Evolutionary conservation across 2,797 vertebrate genomes (phyloP).

Genomic region (Meda fulgida): DNA sequence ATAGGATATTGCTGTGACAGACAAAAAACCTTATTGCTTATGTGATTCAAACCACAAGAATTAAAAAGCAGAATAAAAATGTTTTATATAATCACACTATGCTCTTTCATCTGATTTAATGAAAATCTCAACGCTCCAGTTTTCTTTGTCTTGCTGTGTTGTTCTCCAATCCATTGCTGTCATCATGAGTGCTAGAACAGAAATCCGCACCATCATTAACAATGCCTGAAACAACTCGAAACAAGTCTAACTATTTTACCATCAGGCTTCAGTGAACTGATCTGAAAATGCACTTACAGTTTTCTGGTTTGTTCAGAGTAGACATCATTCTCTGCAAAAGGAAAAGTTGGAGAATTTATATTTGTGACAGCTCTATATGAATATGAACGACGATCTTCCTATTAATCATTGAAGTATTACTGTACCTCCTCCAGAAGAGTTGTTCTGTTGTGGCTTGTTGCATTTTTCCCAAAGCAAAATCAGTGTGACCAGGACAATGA

Average conservation of each 20-base stretch:
- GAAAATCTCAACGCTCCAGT: constrained; percentile 43
- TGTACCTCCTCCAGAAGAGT: constrained; percentile 62
- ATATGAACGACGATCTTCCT: neutral
- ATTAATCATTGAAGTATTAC: neutral
- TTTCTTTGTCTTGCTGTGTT: constrained; percentile 76
- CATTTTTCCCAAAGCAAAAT: constrained; percentile 83
- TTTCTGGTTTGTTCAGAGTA: constrained; percentile 62
- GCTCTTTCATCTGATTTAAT: neutral
- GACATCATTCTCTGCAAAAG: constrained; percentile 64
- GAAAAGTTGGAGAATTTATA: neutral
- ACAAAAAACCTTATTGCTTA: constrained; percentile 4
- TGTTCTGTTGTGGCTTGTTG: constrained; percentile 66
- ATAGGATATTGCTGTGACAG: neutral
- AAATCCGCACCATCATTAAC: constrained; percentile 27
- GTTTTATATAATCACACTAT: neutral
- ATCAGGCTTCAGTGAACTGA: neutral
- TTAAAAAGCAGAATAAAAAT: neutral
- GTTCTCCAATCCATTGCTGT: constrained; percentile 68
- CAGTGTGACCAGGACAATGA: constrained; percentile 77
- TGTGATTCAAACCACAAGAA: neutral
- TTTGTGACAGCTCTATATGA: too few species aligned
- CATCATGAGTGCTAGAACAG: constrained; percentile 76
- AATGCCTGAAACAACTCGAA: neutral
- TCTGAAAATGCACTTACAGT: constrained; percentile 67
- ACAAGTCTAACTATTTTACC: neutral